Conservation (phyloP, 2,797 vertebrate species). For the Mormyrus hasselquistii region DNA sequence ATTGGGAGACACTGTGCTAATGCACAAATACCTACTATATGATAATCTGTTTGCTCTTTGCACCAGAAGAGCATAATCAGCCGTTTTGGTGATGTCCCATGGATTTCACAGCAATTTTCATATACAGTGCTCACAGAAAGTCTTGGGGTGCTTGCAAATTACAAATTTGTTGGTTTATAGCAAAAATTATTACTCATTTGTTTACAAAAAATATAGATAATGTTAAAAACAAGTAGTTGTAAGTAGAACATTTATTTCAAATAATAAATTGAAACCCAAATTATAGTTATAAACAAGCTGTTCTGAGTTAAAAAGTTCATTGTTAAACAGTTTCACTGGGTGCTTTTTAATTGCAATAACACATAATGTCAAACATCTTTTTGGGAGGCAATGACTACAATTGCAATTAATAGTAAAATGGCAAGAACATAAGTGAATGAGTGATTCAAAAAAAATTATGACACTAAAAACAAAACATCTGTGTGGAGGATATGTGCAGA, state of each 20-base stretch:
- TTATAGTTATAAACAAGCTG: not conserved
- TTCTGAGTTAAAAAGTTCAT: not conserved
- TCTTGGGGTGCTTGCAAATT: not conserved
- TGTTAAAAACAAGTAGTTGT: not conserved
- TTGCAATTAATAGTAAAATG: not conserved
- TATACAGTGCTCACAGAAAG: not conserved
- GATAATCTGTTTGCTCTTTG: not conserved
- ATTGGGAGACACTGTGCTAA: not conserved
- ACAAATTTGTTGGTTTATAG: not conserved
- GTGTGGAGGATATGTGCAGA: not conserved
- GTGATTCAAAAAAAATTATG: not conserved
- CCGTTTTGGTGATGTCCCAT: not conserved
- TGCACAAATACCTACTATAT: not conserved
- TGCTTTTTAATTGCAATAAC: not conserved
- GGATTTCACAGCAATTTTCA: not conserved
- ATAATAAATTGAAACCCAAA: not conserved
- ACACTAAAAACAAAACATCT: not conserved
- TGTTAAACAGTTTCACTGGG: not conserved
- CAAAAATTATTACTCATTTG: not conserved
- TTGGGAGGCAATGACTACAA: not conserved
- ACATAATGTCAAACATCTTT: not conserved
- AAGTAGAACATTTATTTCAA: not conserved
- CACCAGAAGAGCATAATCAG: not conserved
- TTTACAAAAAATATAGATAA: not conserved
- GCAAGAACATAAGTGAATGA: not conserved